Conservation (phyloP, 2,797 vertebrate species). For the Falco rusticolus region DNA sequence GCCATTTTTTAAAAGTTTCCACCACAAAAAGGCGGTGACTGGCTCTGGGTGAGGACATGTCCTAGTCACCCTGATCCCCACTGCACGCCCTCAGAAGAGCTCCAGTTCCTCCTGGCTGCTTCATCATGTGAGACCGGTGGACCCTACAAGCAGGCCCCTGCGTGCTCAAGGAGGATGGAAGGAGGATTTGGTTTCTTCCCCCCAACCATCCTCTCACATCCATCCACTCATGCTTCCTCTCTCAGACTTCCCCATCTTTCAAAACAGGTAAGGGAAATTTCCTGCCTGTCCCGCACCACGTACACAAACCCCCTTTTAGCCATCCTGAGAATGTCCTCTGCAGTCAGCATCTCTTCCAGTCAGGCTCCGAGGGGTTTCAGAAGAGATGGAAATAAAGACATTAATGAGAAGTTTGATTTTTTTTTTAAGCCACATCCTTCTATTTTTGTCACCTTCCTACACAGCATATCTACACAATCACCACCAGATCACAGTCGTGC, state of each 20-base stretch:
- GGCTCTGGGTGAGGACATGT: rapidly evolving
- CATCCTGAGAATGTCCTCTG: rapidly evolving
- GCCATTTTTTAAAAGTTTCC: not conserved
- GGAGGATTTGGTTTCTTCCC: not conserved
- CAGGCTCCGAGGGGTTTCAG: rapidly evolving
- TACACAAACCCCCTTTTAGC: not conserved
- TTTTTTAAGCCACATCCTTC: not conserved
- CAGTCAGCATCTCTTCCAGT: rapidly evolving
- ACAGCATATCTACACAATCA: rapidly evolving
- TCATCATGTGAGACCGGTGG: rapidly evolving
- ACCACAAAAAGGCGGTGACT: not conserved
- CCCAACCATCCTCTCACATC: not conserved
- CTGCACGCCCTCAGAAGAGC: not conserved
- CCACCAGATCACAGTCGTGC: rapidly evolving
- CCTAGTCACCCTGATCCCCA: not conserved
- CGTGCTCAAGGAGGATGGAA: not conserved
- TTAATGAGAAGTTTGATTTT: rapidly evolving
- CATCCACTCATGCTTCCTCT: not conserved
- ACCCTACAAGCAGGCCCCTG: not conserved
- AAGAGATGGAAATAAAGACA: not conserved
- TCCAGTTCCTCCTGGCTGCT: not conserved
- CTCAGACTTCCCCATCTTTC: not conserved
- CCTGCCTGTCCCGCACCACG: not conserved
- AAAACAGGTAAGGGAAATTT: rapidly evolving
- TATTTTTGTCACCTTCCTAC: not conserved